These are phyloP conservation scores for Phoeniculus purpureus DNA, from an alignment of 2,797 vertebrate species.

Conservation along the genomic window DNA sequence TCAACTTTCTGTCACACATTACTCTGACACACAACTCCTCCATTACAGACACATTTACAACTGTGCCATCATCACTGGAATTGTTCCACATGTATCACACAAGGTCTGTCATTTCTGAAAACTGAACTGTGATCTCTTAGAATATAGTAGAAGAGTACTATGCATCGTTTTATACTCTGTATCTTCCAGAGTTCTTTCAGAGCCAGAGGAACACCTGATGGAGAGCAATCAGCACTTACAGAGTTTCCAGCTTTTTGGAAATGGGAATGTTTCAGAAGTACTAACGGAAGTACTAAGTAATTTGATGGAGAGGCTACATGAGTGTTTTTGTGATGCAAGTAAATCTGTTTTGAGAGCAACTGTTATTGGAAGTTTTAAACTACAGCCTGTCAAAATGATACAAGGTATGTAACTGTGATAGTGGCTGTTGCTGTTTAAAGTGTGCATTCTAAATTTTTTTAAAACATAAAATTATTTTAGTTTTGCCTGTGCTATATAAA, in stretches of 20 bases:
- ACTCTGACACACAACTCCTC: constrained; percentile 54
- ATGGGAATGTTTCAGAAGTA: constrained; percentile 58
- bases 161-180: not conserved
- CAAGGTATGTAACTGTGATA: constrained; percentile 48
- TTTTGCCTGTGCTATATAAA: constrained; percentile 49
- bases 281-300: constrained; percentile 46
- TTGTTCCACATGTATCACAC: constrained; percentile 65
- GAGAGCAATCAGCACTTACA: constrained; percentile 51
- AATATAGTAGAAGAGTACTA: not conserved
- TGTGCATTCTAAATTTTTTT: not conserved
- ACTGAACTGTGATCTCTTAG: not conserved
- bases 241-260: constrained; percentile 53
- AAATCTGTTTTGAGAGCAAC: constrained; percentile 67
- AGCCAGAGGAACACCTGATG: constrained; percentile 60
- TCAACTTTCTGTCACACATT: constrained; percentile 57
- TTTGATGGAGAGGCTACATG: constrained; percentile 47
- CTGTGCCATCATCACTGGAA: constrained; percentile 49
- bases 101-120: constrained; percentile 41
- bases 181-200: constrained; percentile 28
- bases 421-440: not conserved
- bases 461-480: not conserved
- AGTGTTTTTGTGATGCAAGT: constrained; percentile 69
- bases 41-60: constrained; percentile 64
- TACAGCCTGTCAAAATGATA: constrained; percentile 67
- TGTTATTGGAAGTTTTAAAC: constrained; percentile 70